phyloP scores from a whole-genome alignment of 2,888 invertebrate genomes.

The Microctonus brassicae region DNA sequence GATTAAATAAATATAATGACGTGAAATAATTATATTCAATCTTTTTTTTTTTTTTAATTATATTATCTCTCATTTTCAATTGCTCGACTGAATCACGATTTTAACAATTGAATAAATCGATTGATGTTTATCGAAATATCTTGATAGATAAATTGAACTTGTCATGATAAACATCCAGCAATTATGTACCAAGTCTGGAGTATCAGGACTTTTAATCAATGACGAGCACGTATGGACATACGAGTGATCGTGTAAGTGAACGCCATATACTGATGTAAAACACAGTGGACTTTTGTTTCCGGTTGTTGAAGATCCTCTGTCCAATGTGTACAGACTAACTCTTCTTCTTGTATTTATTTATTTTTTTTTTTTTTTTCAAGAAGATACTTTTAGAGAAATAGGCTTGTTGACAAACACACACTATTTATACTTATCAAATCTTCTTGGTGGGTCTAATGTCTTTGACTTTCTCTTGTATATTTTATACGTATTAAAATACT shows the following conservation, averaged over 20 bases:
- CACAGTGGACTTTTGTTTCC: slow-evolving; percentile 2
- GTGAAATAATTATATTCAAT: no score
- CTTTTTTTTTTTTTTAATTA: no score
- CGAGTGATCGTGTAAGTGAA: slow-evolving; percentile 30
- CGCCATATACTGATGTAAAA: slow-evolving; percentile 16
- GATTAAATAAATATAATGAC: no score
- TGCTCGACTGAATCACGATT: no score
- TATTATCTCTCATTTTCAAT: no score
- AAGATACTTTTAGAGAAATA: slow-evolving; percentile 21
- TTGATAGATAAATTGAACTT: slow-evolving; percentile 11
- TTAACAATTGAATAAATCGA: neutral
- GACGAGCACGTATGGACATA: slow-evolving; percentile 41
- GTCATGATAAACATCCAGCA: slow-evolving; percentile 35
- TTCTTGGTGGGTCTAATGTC: neutral
- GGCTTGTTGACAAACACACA: neutral
- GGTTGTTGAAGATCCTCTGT: neutral
- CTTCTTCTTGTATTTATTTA: neutral
- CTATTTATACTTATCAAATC: neutral
- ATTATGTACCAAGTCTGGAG: slow-evolving; percentile 24
- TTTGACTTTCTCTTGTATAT: neutral
- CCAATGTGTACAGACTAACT: neutral
- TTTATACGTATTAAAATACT: no score
- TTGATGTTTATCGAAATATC: slow-evolving; percentile 5
- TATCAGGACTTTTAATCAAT: slow-evolving; percentile 39
- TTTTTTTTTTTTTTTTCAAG: slow-evolving; percentile 25